Conservation (phyloP, 2,888 invertebrate species). For the Nymphalis c-album region DNA sequence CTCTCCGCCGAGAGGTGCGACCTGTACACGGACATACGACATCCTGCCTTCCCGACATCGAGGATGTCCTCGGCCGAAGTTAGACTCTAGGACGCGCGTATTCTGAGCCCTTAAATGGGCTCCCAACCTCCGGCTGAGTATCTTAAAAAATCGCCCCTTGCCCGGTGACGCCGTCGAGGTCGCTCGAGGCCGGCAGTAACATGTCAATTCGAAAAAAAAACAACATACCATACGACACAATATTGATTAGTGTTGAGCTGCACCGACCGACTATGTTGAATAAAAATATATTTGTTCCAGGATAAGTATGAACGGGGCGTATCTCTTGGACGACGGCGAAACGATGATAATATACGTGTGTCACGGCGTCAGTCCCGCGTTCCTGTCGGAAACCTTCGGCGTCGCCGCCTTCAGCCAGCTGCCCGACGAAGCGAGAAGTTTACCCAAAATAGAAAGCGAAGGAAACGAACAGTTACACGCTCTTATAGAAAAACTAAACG, state of each 20-base stretch:
- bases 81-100: too few species aligned
- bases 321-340: slow-evolving; percentile 93
- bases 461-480: slow-evolving; percentile 88
- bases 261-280: too few species aligned
- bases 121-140: too few species aligned
- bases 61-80: too few species aligned
- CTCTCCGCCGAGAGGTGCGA: slow-evolving; percentile 88
- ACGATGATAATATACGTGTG: slow-evolving; percentile 92
- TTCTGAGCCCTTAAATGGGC: too few species aligned
- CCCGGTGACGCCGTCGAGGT: too few species aligned
- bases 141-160: too few species aligned
- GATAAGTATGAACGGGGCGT: slow-evolving; percentile 91
- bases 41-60: too few species aligned
- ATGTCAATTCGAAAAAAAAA: too few species aligned
- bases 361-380: slow-evolving; percentile 86
- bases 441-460: slow-evolving; percentile 89
- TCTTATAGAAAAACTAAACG: slow-evolving; percentile 91
- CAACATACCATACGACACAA: too few species aligned
- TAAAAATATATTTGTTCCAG: slow-evolving; percentile 46
- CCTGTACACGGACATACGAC: neutral
- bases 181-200: too few species aligned
- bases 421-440: slow-evolving; percentile 87
- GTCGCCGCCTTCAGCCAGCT: slow-evolving; percentile 87
- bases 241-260: too few species aligned
- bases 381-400: slow-evolving; percentile 89